A percentile compares a stretch with the other conserved stretches of the same genome.
Conservation (phyloP, 2,113 vertebrate species). For the Melanocharis versteri region DNA sequence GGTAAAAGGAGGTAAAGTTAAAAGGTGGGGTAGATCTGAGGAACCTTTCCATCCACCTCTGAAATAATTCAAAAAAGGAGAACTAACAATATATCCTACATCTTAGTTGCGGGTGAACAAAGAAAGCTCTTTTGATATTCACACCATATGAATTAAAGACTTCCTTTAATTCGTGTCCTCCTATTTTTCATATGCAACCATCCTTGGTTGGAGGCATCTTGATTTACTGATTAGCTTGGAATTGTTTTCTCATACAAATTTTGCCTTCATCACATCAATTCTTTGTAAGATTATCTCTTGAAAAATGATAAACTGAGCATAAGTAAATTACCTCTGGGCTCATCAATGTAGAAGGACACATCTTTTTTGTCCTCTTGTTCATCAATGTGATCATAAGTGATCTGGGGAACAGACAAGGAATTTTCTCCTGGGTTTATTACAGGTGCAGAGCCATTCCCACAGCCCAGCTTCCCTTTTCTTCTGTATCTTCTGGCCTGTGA, state of each 20-base stretch:
- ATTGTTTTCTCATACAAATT: neutral
- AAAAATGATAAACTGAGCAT: neutral
- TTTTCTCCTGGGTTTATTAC: slow-evolving; percentile 66
- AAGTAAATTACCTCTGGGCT: slow-evolving; percentile 67
- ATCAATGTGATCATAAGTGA: slow-evolving; percentile 79
- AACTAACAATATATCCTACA: neutral
- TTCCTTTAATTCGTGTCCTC: neutral
- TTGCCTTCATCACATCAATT: neutral
- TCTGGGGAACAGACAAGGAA: slow-evolving; percentile 78
- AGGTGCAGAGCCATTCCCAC: slow-evolving; percentile 71
- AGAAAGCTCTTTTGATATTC: neutral
- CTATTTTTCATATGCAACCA: neutral
- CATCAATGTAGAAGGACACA: slow-evolving; percentile 65
- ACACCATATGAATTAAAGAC: neutral
- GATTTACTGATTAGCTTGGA: neutral
- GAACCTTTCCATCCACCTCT: neutral
- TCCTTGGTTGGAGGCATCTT: neutral
- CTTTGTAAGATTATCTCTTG: neutral
- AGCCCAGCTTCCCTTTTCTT: slow-evolving; percentile 74
- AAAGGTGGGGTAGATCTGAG: neutral
- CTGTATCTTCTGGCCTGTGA: slow-evolving; percentile 78
- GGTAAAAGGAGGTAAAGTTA: neutral
- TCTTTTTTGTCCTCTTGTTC: slow-evolving; percentile 75
- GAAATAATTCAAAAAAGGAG: neutral
- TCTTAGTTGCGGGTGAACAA: neutral